phyloP scores from a whole-genome alignment of 1,140 invertebrate species.

The Diabrotica virgifera region DNA sequence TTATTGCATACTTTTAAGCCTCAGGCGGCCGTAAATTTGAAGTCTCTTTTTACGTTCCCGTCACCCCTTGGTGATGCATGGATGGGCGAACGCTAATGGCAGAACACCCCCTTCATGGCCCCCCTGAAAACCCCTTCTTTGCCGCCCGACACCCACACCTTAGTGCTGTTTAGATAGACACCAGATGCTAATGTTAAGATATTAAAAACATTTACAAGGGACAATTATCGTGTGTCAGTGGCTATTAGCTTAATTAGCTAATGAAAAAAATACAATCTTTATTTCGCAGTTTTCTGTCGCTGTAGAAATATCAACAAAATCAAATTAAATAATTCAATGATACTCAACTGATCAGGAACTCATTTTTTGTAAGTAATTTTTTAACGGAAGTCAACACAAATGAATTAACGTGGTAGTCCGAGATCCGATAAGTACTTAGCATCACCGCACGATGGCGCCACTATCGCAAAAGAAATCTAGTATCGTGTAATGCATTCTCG shows the following conservation, averaged over 20 bases:
- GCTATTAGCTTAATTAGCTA: not conserved
- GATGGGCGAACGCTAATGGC: constrained; percentile 33
- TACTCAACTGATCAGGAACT: no score
- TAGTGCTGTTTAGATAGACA: not conserved
- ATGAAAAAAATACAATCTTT: not conserved
- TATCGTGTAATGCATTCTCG: no score
- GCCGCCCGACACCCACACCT: not conserved
- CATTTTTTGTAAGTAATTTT: no score
- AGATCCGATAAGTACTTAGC: no score
- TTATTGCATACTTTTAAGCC: constrained; percentile 44
- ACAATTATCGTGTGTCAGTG: not conserved
- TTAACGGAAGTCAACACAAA: no score
- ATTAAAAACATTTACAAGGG: not conserved
- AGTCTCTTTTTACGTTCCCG: constrained; percentile 34
- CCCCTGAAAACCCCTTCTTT: constrained; percentile 5
- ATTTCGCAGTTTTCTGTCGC: no score
- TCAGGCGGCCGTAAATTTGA: constrained; percentile 37
- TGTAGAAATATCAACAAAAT: no score
- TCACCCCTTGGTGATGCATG: constrained; percentile 35
- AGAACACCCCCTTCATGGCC: constrained; percentile 18
- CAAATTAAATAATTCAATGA: no score
- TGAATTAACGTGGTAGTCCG: no score
- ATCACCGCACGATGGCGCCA: no score
- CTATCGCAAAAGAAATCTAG: no score
- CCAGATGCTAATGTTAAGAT: not conserved